phyloP scores from a whole-genome alignment of 2,888 invertebrate genomes.

The Cenopis cana region DNA sequence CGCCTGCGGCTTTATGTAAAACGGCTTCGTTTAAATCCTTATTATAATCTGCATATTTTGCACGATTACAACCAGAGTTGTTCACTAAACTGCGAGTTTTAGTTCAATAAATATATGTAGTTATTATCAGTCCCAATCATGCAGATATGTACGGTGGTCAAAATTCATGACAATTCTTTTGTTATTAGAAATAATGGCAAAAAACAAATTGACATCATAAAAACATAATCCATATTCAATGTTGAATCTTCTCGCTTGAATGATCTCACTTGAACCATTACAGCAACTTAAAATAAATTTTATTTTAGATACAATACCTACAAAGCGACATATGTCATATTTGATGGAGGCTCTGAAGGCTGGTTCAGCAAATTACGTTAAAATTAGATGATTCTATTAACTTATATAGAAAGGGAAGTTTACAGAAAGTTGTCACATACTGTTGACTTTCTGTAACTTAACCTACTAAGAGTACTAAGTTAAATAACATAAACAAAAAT shows the following conservation, averaged over 20 bases:
- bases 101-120: too few species aligned
- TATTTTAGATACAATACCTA: neutral
- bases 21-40: slow-evolving; percentile 30
- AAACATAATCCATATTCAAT: neutral
- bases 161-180: too few species aligned
- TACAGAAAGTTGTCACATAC: slow-evolving; percentile 5
- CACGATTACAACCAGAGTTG: neutral
- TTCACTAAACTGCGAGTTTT: neutral
- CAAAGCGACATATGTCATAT: neutral
- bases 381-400: slow-evolving; percentile 26
- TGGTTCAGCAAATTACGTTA: slow-evolving; percentile 15
- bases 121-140: too few species aligned
- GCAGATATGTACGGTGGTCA: too few species aligned
- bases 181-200: too few species aligned
- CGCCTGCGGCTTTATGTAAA: slow-evolving; percentile 27
- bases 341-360: slow-evolving; percentile 1
- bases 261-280: neutral
- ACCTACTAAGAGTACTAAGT: neutral
- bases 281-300: neutral
- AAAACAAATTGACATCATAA: too few species aligned
- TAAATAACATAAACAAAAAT: slow-evolving; percentile 1
- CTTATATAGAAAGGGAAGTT: slow-evolving; percentile 13
- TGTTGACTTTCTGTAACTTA: neutral
- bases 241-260: too few species aligned
- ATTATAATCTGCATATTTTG: neutral